Conservation (phyloP, 2,888 invertebrate genomes). For the Horisme vitalbata region DNA sequence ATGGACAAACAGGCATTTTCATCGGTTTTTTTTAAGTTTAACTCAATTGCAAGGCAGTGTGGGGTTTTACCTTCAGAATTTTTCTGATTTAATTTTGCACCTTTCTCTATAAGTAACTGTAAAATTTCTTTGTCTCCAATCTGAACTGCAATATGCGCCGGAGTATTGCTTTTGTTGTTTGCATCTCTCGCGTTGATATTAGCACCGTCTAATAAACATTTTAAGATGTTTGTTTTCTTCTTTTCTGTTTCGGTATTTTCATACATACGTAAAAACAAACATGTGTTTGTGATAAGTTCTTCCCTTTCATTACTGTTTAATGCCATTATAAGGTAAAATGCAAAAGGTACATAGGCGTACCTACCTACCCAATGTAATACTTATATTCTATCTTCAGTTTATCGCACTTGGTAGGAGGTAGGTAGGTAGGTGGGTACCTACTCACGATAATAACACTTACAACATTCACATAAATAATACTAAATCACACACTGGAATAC, state of each 20-base stretch:
- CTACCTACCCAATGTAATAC: too few species aligned
- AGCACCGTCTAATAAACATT: slow-evolving; percentile 33
- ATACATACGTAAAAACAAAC: too few species aligned
- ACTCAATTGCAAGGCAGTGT: slow-evolving; percentile 28
- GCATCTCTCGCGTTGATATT: slow-evolving; percentile 38
- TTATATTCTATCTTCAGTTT: too few species aligned
- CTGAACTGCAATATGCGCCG: slow-evolving; percentile 36
- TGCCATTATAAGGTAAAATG: too few species aligned
- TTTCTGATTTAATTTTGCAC: slow-evolving; percentile 25
- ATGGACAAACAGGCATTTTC: slow-evolving; percentile 13
- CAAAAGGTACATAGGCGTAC: too few species aligned
- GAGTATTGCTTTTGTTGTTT: slow-evolving; percentile 34
- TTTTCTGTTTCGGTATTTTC: slow-evolving; percentile 24
- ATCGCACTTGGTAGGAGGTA: too few species aligned
- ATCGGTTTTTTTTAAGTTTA: slow-evolving; percentile 9
- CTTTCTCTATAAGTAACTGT: slow-evolving; percentile 28
- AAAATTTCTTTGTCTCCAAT: slow-evolving; percentile 31
- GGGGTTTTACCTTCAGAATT: slow-evolving; percentile 34
- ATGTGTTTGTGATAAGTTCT: too few species aligned
- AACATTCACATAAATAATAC: too few species aligned
- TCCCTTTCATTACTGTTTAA: too few species aligned
- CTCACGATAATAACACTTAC: too few species aligned
- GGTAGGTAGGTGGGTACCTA: too few species aligned
- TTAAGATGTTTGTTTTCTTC: slow-evolving; percentile 30
- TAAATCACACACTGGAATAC: too few species aligned